A percentile compares a stretch with the other conserved stretches of the same genome.
Conservation (phyloP, 2,888 invertebrate genomes). For the Cataglyphis livida region DNA sequence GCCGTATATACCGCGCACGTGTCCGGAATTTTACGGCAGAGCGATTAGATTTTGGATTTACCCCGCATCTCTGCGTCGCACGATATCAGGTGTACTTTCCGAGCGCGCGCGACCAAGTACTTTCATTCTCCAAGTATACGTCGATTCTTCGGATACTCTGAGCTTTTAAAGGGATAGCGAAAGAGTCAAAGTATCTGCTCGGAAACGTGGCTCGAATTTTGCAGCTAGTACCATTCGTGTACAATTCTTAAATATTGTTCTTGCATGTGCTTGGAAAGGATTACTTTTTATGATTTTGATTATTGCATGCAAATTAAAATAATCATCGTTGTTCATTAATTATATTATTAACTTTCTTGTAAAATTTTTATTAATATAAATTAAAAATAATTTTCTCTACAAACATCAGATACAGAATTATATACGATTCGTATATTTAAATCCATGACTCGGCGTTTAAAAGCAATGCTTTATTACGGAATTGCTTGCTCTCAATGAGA, state of each 20-base stretch:
- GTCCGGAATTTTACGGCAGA: conserved; percentile 69
- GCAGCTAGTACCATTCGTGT: conserved; percentile 4
- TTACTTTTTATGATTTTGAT: neutral
- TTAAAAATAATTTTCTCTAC: neutral
- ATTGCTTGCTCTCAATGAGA: conserved; percentile 50
- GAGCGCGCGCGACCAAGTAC: conserved; percentile 45
- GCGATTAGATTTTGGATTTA: conserved; percentile 74
- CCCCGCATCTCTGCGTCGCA: conserved; percentile 48
- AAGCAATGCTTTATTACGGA: neutral
- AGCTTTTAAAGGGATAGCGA: conserved; percentile 53
- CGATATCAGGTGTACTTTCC: conserved; percentile 51
- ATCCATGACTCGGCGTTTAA: neutral
- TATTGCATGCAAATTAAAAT: neutral
- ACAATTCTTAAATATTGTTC: conserved; percentile 42
- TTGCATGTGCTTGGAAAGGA: neutral
- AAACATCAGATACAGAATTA: neutral
- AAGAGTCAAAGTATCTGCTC: conserved; percentile 49
- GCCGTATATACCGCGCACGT: conserved; percentile 65
- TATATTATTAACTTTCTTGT: neutral
- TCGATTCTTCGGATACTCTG: conserved; percentile 37
- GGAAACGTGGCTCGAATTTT: conserved; percentile 43
- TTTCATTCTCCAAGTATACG: conserved; percentile 49
- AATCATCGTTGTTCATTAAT: neutral
- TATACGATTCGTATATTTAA: neutral
- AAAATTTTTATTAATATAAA: neutral